Base-by-base conservation (phyloP, 2,113 vertebrate genomes). In the Eretmochelys imbricata region DNA sequence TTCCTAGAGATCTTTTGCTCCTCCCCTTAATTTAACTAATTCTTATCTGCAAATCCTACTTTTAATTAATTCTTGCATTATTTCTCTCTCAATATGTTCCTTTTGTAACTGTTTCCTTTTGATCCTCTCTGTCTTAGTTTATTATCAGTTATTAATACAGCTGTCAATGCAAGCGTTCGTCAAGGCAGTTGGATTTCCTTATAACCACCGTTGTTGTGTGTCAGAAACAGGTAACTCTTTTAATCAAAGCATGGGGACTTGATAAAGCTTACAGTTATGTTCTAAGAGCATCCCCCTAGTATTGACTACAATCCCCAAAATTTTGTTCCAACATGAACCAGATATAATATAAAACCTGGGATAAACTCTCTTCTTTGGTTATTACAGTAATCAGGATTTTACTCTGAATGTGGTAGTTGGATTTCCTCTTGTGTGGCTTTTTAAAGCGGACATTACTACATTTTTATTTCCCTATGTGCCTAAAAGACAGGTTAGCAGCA, bases 1-100 rank as follows among this genome's bases (percentile, higher is more conserved):
- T 94, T 95, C 95, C 91, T 85, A 96, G 91, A 87, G 85, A 78
- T 80, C 82, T 90, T 81, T 94, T 78, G 65, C 91, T 79, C 82
- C 2, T 7, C 53, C 89, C 72, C 86, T 69, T 94, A 79, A 48
- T 76, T 76, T 55, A 88, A 11, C 72, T 76, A 27, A 76, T 76
- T 46, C 38, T 25, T 25, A 76, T 76, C 24, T 76, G 90, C 81
- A 91, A 95, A 96, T 76, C 35, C 55, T 50, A 62, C 22, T 57
- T 92, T 95, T 62, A 95, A 62, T 69, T 88, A 48, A 62, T 95
- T 53, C 51, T 55, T 62, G 54, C 25, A 54, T 87, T 82, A 55
- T 55, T 42, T 54, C 54, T 46, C 81, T 46, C 53, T 38, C 54
- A 42, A 38, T 12, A 53, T 82, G 54, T 42, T 57, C 81, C 25